These are phyloP conservation scores for Vannuccia rotundouncinata DNA, from an alignment of 2,888 invertebrate species.

Conservation along the genomic window DNA sequence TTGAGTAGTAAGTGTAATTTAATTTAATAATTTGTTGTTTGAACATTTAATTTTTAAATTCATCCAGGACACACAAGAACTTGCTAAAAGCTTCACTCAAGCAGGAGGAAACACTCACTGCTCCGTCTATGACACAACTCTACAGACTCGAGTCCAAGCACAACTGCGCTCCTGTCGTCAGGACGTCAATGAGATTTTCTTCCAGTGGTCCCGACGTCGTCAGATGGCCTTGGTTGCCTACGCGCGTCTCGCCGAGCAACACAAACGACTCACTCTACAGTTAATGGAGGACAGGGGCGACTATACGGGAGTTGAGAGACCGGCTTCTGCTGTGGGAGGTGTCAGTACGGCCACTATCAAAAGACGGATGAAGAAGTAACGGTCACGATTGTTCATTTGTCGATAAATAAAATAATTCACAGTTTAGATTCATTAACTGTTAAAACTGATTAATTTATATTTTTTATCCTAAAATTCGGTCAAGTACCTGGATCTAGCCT, in stretches of 20 bases:
- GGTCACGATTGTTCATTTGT: too few relatives aligned
- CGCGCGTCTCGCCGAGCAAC: background rate
- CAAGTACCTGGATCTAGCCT: too few relatives aligned
- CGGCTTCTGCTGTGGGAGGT: background rate
- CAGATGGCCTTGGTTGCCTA: constrained; percentile 10
- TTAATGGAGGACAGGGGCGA: background rate
- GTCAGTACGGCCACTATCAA: constrained; percentile 3
- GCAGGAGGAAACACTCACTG: background rate
- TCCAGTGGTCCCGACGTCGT: background rate
- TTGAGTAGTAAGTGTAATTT: too few relatives aligned
- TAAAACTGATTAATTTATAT: too few relatives aligned
- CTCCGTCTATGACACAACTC: background rate
- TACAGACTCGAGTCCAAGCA: background rate
- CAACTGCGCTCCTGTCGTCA: constrained; percentile 7
- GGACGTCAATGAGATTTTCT: background rate
- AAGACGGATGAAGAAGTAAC: background rate
- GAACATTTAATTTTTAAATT: too few relatives aligned
- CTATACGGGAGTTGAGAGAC: background rate
- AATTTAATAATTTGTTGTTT: too few relatives aligned
- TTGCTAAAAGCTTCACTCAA: background rate
- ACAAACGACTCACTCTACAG: background rate
- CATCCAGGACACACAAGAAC: background rate
- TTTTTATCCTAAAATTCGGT: too few relatives aligned
- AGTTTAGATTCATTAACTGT: too few relatives aligned
- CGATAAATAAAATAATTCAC: too few relatives aligned